Percentiles rank a stretch among this genome's conserved stretches.
Conservation (phyloP, 2,888 invertebrate genomes). For the Synergus itoensis region DNA sequence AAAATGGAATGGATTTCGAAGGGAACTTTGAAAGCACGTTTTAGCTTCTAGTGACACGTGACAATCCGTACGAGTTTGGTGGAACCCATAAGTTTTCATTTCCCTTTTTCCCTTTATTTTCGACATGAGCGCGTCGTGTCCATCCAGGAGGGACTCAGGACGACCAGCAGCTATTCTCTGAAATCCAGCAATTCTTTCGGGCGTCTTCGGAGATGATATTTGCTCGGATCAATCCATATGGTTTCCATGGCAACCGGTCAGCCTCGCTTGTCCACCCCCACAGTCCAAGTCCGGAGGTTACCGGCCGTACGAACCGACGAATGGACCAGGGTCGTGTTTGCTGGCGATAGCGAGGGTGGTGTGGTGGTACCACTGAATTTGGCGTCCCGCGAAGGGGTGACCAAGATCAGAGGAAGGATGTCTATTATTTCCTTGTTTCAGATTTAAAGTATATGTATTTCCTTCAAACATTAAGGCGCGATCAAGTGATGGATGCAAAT, state of each 20-base stretch:
- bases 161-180: conserved; percentile 65
- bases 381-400: conserved; percentile 53
- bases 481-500: not conserved
- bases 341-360: conserved; percentile 45
- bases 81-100: conserved; percentile 45
- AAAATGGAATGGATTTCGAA: not conserved
- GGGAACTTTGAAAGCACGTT: not conserved
- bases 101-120: conserved; percentile 45
- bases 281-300: conserved; percentile 49
- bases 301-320: conserved; percentile 61
- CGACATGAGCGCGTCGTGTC: not conserved
- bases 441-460: not conserved
- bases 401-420: conserved; percentile 26
- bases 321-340: conserved; percentile 53
- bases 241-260: conserved; percentile 76
- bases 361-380: conserved; percentile 44
- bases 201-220: conserved; percentile 77
- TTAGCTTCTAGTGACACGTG: conserved; percentile 3
- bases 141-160: conserved; percentile 45
- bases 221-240: conserved; percentile 78
- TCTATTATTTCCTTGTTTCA: not conserved
- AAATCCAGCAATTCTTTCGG: conserved; percentile 77
- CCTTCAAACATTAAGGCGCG: not conserved
- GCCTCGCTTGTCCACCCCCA: conserved; percentile 72
- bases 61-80: conserved; percentile 21